Conservation (phyloP, 2,888 invertebrate genomes). For the Epinotia nisella region DNA sequence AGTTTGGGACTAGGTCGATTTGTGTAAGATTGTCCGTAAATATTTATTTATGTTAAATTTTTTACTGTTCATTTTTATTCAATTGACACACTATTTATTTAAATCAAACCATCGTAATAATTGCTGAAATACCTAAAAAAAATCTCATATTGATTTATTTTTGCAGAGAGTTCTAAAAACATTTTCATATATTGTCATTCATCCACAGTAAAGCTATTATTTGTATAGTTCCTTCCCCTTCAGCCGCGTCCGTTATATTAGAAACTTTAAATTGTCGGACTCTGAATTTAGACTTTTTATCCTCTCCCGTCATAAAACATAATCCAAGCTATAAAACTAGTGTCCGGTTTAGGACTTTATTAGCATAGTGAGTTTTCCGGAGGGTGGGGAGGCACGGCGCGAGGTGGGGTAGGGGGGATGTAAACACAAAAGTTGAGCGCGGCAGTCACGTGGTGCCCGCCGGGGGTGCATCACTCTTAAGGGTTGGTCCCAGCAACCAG, state of each 20-base stretch:
- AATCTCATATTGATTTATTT: background rate
- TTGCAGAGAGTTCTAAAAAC: background rate
- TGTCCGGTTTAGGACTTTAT: constrained; percentile 14
- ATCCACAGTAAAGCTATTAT: constrained; percentile 20
- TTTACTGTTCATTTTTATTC: no score
- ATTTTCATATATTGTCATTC: background rate
- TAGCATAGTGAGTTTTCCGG: constrained; percentile 45
- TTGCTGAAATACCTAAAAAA: no score
- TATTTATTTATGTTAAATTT: no score
- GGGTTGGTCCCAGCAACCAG: constrained; percentile 58
- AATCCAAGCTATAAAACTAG: constrained; percentile 25
- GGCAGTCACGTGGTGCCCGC: constrained; percentile 84
- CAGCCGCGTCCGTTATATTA: background rate
- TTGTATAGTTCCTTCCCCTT: constrained; percentile 34
- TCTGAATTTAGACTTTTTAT: constrained; percentile 22
- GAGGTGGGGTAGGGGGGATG: constrained; percentile 63
- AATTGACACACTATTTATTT: no score
- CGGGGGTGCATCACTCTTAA: constrained; percentile 84
- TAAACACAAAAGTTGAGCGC: constrained; percentile 79
- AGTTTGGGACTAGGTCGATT: no score
- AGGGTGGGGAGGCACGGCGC: constrained; percentile 51
- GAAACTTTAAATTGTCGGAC: no score
- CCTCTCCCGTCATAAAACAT: constrained; percentile 33
- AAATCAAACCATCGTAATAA: no score
- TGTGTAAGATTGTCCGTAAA: no score